Evolutionary conservation across 23 tunicate genomes (phyloP), one percentile per base, ranked within the genome.

Genomic region (Phallusia fumigata): DNA sequence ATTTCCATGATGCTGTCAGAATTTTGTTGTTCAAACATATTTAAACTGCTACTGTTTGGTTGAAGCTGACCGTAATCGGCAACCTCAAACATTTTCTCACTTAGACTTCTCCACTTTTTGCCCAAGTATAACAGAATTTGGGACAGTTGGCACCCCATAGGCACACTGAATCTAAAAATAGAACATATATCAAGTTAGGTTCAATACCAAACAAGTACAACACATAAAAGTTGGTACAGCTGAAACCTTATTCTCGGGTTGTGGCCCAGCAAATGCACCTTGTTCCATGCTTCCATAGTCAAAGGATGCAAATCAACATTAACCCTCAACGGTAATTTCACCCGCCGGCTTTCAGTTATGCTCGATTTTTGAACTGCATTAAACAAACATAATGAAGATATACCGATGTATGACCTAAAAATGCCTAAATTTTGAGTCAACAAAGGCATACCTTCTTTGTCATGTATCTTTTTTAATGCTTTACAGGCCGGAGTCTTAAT

Each of bases 401-500:
- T 13, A 58, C 13, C 13, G 1, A 6, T 58, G 3, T 21, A 19
- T 30, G 1, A 74, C 13, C 19, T 13, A 30, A 72, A 72, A 18
- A 18, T 12, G 19, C 19, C 76, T 15, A 18, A 72, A 12, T 18
- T n/a, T 15, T n/a, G 18, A 15, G 18, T 13, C 26, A 58, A 16
- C 8, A 0, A 36, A 15, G 26, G 81, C 79, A 21, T 80, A 91
- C 97, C 97, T 74, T 87, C 91, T 47, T 81, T 83, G 51, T 79
- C 87, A 64, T 90, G 95, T 22, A 91, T 87, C 65, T 85, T 74
- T 74, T 92, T 92, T 65, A 92, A 72, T 24, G 97, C 97, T 80
- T 84, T 87, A 51, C 97, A 92, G 18, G 91, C 64, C 45, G 97
- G 97, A 18, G 97, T 92, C 79, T 92, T 92, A 40, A 92, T 87